phyloP scores from a whole-genome alignment of 2,888 invertebrate genomes.

The Synanthedon vespiformis region DNA sequence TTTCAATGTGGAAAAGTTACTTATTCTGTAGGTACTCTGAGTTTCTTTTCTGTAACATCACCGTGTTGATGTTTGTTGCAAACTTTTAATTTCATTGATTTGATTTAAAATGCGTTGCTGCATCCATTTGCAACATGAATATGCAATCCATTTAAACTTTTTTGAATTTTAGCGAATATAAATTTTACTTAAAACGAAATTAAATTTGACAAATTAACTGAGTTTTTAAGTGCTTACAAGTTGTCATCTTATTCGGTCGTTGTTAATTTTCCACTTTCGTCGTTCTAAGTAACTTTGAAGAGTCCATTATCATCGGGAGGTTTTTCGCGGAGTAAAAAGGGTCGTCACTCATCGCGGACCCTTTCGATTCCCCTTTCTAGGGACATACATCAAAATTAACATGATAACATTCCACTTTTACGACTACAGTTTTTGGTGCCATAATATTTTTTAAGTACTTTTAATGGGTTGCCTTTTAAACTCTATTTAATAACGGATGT shows the following conservation, averaged over 20 bases:
- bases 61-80: no score
- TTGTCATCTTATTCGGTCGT: neutral
- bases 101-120: no score
- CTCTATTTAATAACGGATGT: no score
- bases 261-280: neutral
- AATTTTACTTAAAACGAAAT: neutral
- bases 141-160: no score
- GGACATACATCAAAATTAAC: conserved; percentile 51
- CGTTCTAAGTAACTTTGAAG: conserved; percentile 14
- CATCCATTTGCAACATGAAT: no score
- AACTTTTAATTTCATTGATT: no score
- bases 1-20: no score
- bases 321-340: conserved; percentile 33
- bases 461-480: no score
- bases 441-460: neutral
- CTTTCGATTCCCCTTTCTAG: conserved; percentile 26
- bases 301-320: conserved; percentile 27
- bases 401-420: conserved; percentile 44
- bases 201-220: neutral
- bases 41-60: no score
- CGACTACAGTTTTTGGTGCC: conserved; percentile 15
- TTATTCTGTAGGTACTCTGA: no score
- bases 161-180: no score
- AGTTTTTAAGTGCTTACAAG: neutral
- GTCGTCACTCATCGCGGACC: conserved; percentile 25